These are phyloP conservation scores for Thaumetopoea pityocampa DNA, from an alignment of 1,140 invertebrate species.

Conservation along the genomic window DNA sequence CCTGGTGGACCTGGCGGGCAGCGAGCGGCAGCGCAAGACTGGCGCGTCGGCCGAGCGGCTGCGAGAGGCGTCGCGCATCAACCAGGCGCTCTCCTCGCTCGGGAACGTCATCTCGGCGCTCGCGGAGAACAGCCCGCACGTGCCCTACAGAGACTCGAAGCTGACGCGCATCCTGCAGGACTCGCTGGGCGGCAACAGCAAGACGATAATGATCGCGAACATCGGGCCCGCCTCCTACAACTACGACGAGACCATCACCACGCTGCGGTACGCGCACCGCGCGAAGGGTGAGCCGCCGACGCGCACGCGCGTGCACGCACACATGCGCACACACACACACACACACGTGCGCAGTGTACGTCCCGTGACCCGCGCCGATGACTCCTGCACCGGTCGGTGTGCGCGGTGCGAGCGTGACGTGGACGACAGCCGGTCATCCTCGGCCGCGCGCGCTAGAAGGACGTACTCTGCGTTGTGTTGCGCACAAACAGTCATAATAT, in stretches of 20 bases:
- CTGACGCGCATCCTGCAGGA: conserved; percentile 94
- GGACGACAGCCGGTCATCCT: too few relatives aligned
- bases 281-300: conserved; percentile 93
- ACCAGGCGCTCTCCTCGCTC: conserved; percentile 93
- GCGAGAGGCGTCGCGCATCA: conserved; percentile 97
- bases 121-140: conserved; percentile 90
- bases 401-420: too few relatives aligned
- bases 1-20: conserved; percentile 86
- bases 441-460: too few relatives aligned
- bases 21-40: conserved; percentile 95
- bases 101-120: conserved; percentile 96
- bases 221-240: conserved; percentile 97
- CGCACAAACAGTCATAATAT: too few relatives aligned
- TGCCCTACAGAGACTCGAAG: conserved; percentile 97
- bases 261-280: conserved; percentile 93
- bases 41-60: conserved; percentile 92
- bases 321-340: too few relatives aligned
- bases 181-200: conserved; percentile 96
- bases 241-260: conserved; percentile 96
- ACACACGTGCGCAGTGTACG: too few relatives aligned
- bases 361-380: too few relatives aligned
- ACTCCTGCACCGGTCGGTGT: too few relatives aligned
- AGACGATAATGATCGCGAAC: conserved; percentile 98
- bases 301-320: too few relatives aligned
- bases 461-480: conserved; percentile 4